phyloP scores from a whole-genome alignment of 1,140 invertebrate genomes.

The Teleopsis dalmanni region DNA sequence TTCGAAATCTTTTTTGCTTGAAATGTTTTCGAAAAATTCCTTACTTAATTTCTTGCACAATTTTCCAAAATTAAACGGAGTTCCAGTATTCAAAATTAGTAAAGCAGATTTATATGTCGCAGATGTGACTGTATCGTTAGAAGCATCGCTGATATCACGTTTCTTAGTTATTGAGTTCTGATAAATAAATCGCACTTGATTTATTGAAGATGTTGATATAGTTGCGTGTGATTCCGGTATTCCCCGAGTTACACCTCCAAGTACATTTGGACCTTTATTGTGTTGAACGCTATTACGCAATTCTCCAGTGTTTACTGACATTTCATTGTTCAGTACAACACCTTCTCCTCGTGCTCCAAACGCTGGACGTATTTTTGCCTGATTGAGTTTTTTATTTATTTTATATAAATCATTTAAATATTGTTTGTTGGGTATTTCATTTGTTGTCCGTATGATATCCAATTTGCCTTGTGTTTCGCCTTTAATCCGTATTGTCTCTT shows the following conservation, averaged over 20 bases:
- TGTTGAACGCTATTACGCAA: constrained; percentile 23
- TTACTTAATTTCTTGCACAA: constrained; percentile 15
- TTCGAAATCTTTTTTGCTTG: constrained; percentile 18
- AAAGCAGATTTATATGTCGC: background rate
- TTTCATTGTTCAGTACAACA: constrained; percentile 15
- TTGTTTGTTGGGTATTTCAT: constrained; percentile 31
- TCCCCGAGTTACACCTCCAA: constrained; percentile 16
- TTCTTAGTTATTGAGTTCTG: constrained; percentile 5
- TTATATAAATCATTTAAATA: constrained; percentile 35
- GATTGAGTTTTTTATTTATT: constrained; percentile 30
- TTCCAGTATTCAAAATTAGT: background rate
- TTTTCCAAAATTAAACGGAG: constrained; percentile 11
- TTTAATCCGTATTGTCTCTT: constrained; percentile 25
- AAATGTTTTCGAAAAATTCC: constrained; percentile 25
- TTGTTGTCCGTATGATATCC: constrained; percentile 32
- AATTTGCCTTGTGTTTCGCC: constrained; percentile 23
- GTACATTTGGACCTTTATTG: constrained; percentile 22
- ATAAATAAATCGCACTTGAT: constrained; percentile 11
- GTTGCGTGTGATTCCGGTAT: constrained; percentile 15
- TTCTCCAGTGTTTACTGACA: background rate
- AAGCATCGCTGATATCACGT: constrained; percentile 14
- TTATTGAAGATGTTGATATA: constrained; percentile 9
- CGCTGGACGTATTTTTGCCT: constrained; percentile 17
- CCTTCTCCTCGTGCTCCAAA: constrained; percentile 20
- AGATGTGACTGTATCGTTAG: background rate